Base-by-base conservation (phyloP, 2,113 vertebrate genomes). In the Boulengeromyrus knoepffleri region DNA sequence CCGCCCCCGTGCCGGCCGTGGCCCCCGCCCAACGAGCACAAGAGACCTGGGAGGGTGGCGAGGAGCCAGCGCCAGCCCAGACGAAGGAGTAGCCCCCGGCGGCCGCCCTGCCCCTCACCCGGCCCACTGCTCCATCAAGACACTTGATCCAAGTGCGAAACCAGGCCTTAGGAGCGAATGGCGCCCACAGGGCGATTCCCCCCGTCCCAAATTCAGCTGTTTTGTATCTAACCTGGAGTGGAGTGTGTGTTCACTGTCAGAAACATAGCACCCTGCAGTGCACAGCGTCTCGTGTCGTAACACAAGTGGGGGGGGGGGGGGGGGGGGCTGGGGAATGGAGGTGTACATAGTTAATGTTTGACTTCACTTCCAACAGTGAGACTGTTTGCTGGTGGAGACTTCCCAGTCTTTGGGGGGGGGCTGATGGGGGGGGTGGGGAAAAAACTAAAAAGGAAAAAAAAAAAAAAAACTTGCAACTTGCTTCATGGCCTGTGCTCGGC, bases 321-420 rank as follows among this genome's bases (percentile, higher is more conserved):
- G 97, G 95, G 97, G 97, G 97, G 49, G 97, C 1, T 98, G 97
- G 97, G 97, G 97, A 97, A 95, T 97, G 98, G 97, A 98, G 97
- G 97, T 99, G 98, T 99, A 99, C 97, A 99, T 99, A 99, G 97
- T 98, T 98, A 96, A 98, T 98, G 97, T 99, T 96, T 99, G 97
- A 99, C 98, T 98, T 99, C 97, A 96, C 89, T 90, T 97, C 96
- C 97, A 96, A 97, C 96, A 96, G 96, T 96, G 97, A 96, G 95
- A 95, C 94, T 92, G 96, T 96, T 95, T 95, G 93, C 95, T 97
- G 97, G 97, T 97, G 96, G 97, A 98, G 96, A 97, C 96, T 97
- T 96, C 96, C 96, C 96, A 96, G 98, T 97, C 96, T 97, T 97
- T 95, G 95, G 95, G 95, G 95, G 95, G 93, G 50, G 62, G 62